Percentiles rank a stretch among this genome's conserved stretches.
Evolutionary conservation across 2,888 invertebrate genomes (phyloP).

Genomic region (Callimorpha dominula): DNA sequence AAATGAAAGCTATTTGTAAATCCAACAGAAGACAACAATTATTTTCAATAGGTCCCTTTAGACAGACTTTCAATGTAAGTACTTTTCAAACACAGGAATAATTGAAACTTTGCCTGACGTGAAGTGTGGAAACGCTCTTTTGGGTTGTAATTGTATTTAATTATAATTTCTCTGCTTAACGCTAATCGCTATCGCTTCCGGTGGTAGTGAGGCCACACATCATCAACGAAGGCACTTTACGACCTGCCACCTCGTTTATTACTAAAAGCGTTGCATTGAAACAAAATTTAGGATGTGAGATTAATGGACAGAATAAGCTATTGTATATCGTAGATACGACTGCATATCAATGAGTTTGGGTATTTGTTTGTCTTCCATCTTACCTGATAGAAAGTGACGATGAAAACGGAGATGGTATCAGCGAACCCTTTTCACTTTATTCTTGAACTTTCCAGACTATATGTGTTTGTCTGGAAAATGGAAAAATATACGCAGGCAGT

Average conservation of each 20-base stretch:
- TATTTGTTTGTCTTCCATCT: too few species aligned
- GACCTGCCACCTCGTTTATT: constrained; percentile 83
- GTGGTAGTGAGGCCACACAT: constrained; percentile 27
- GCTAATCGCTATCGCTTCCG: constrained; percentile 6
- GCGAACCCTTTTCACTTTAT: too few species aligned
- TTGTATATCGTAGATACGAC: constrained; percentile 45
- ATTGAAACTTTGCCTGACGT: constrained; percentile 1
- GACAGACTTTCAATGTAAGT: background rate
- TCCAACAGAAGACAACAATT: background rate
- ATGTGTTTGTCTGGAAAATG: too few species aligned
- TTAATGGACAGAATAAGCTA: constrained; percentile 71
- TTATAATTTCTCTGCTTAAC: background rate
- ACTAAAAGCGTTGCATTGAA: constrained; percentile 67
- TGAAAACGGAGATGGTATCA: too few species aligned
- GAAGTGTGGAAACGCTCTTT: background rate
- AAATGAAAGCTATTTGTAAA: background rate
- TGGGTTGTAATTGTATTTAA: background rate
- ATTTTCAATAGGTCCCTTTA: constrained; percentile 4
- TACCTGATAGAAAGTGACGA: too few species aligned
- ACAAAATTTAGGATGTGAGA: constrained; percentile 69
- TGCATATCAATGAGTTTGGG: constrained; percentile 13
- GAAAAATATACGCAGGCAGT: too few species aligned
- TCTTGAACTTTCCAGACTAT: too few species aligned
- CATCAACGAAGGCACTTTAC: constrained; percentile 72
- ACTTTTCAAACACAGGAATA: background rate